Percentiles rank a stretch among this genome's conserved stretches.
These are phyloP conservation scores for Synaphobranchus kaupii DNA, from an alignment of 2,797 vertebrate genomes.

Conservation along the genomic window DNA sequence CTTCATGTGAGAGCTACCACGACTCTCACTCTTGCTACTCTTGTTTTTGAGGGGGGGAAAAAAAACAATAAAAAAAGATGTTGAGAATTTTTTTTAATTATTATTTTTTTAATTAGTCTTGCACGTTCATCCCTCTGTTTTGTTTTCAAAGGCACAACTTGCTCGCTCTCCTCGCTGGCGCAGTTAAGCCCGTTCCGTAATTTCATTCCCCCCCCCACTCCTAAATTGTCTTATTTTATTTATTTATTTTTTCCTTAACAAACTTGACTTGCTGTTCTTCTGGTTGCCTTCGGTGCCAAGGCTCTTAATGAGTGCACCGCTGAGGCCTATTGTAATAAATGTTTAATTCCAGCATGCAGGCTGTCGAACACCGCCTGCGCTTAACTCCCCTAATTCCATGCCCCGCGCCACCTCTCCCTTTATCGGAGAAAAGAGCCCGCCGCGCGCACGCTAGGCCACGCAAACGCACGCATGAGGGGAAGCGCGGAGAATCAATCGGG, in stretches of 20 bases:
- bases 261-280: neutral
- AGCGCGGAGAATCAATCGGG: neutral
- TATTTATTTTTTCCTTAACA: neutral
- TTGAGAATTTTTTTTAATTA: too few relatives aligned
- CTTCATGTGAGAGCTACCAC: neutral
- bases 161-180: neutral
- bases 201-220: neutral
- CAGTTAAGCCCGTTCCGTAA: neutral
- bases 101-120: neutral
- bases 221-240: neutral
- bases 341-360: conserved; percentile 42
- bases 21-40: neutral
- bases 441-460: neutral
- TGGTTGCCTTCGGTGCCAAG: neutral
- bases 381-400: conserved; percentile 48
- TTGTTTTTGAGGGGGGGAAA: neutral
- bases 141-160: neutral
- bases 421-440: neutral
- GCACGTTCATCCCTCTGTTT: neutral
- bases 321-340: conserved; percentile 51
- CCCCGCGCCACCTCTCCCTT: neutral
- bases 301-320: neutral
- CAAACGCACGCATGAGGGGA: neutral
- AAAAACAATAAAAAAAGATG: too few relatives aligned
- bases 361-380: conserved; percentile 42